phyloP scores from a whole-genome alignment of 2,797 vertebrate genomes.

The Manis javanica region DNA sequence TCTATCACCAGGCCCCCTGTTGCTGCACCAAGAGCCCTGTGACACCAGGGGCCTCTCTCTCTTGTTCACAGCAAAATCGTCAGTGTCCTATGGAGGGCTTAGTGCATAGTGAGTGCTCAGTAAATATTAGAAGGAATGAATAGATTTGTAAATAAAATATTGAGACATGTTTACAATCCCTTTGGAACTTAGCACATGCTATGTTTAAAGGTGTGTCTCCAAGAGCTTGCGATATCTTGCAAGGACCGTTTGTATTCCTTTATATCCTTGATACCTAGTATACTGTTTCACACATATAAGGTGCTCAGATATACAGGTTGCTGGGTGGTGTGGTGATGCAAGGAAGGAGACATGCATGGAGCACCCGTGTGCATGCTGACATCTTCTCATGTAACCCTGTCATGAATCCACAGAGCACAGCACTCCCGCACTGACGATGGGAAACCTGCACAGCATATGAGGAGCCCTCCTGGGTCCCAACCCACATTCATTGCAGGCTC shows the following conservation, averaged over 20 bases:
- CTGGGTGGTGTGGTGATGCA: background rate
- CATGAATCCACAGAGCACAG: background rate
- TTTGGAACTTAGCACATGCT: background rate
- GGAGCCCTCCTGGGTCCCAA: background rate
- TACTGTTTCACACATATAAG: background rate
- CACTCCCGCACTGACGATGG: background rate
- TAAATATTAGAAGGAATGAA: background rate
- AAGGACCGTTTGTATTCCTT: background rate
- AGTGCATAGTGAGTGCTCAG: too few species aligned
- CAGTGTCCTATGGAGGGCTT: background rate
- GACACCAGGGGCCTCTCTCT: background rate
- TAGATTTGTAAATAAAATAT: background rate
- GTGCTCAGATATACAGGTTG: background rate
- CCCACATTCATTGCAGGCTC: fast-evolving
- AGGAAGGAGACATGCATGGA: background rate
- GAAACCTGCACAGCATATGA: fast-evolving
- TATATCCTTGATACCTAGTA: too few species aligned
- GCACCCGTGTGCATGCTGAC: fast-evolving
- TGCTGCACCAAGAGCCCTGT: background rate
- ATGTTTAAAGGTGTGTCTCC: background rate
- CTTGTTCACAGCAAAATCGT: background rate
- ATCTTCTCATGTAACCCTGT: background rate
- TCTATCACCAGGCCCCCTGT: too few species aligned
- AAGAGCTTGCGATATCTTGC: background rate
- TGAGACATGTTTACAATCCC: background rate